Base-by-base conservation (phyloP, 2,888 invertebrate genomes). In the Stramonita haemastoma region DNA sequence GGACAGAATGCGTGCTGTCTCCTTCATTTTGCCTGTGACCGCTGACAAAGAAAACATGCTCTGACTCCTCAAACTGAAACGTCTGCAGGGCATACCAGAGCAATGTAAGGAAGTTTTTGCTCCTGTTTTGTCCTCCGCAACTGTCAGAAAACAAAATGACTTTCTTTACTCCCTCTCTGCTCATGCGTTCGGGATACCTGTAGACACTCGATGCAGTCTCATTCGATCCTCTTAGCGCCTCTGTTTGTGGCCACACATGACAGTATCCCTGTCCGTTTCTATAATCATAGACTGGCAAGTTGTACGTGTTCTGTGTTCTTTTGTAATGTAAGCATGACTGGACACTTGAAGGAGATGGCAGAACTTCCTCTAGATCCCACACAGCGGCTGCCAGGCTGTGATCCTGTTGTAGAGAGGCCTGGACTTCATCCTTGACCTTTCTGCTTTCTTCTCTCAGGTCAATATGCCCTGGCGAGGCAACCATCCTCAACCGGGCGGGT, bases 111-210 rank as follows among this genome's bases (percentile, higher is more conserved):
- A 87, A 60, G 34, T 1, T 0, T 26, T 4, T 29, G 8, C 17
- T 87, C 32, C 87, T 29, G 70, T 87, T 87, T 70, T 87, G 87
- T 34, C 73, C 87, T 19, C 32, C 66, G 70, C 86, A 86, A 34
- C 66, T 73, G 87, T 87, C 87, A 60, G 87, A 60, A 87, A 87
- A 87, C 32, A 70, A 34, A 34, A 13, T 13, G 26, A 87, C 46
- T 66, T 70, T 32, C 66, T 73, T 87, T 0, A 17, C 17, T 26
- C 87, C 87, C 29, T 70, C 34, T 26, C n/a, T 66, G 87, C 32
- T 29, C 11, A 22, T 17, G 32, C 22, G 66, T 19, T 87, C 66
- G 17, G 70, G 60, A 29, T 66, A 87, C 19, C 66, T 87, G 32
- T 32, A 87, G 32, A 87, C 66, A 56, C 73, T 13, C 19, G 34